Evolutionary conservation across 2,888 invertebrate genomes (phyloP), one percentile per base, ranked within the genome.

Genomic region (Flabesymbios commensalis): DNA sequence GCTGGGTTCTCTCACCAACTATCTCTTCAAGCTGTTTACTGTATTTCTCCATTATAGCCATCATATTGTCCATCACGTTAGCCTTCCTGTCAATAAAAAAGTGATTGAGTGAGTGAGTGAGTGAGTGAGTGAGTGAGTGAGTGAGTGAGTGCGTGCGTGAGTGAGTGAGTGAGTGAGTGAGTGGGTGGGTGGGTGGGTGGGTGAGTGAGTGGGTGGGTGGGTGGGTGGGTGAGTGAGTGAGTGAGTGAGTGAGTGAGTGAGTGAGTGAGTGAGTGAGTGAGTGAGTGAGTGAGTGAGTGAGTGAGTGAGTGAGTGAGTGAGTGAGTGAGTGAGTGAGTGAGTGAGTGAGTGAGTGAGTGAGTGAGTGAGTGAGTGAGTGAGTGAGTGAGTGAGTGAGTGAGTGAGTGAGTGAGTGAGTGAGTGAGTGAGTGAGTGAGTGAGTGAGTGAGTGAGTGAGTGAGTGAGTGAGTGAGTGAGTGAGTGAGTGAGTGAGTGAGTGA

Each of bases 1-100:
- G 75, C 3, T 62, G 63, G 3, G 78, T 79, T 57, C 77, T 66
- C 59, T 78, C 74, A 3, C 74, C 72, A 33, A 79, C 79, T n/a
- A 77, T 64, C 10, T 77, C 79, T 61, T 79, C 79, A 42, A 79
- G 66, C 33, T 77, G 75, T 53, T 74, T 76, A 0, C 77, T 75
- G 59, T 79, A 78, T 41, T 75, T 73, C 66, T 78, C 78, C 79
- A 79, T 78, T 75, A 79, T 74, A 7, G 71, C 69, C 2, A 76
- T 72, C 77, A 78, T 77, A 57, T 77, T 77, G 63, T 77, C 77
- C 55, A 77, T 68, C 7, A 78, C 75, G 41, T 72, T 77, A 26
- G 39, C 32, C 45, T 51, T 62, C 39, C 57, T 63, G 19, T 22
- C n/a, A 31, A 14, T n/a, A n/a, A 53, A 36, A 10, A 49, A 49